A percentile compares a stretch with the other conserved stretches of the same genome.
phyloP scores from a whole-genome alignment of 1,140 invertebrate species.

The Conus betulinus region DNA sequence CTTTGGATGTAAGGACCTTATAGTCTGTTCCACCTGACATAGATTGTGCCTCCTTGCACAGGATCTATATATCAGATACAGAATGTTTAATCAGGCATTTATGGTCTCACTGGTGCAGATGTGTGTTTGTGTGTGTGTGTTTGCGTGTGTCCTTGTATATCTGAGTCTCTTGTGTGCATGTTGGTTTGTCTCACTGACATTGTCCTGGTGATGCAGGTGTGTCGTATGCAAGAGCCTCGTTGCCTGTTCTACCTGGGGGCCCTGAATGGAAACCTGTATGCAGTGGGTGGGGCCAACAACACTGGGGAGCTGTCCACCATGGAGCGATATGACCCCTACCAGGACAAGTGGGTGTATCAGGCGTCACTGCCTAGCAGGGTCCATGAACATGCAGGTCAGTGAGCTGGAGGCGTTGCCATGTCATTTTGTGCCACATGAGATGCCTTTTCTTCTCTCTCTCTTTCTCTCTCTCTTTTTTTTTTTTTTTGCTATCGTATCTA shows the following conservation, averaged over 20 bases:
- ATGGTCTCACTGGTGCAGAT: too few relatives aligned
- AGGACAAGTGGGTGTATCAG: constrained; percentile 38
- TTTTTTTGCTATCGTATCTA: neutral
- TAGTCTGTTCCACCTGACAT: too few relatives aligned
- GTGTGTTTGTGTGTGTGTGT: too few relatives aligned
- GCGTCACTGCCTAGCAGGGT: constrained; percentile 21
- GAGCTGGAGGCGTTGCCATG: neutral
- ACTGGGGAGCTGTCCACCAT: constrained; percentile 37
- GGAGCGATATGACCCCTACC: constrained; percentile 36
- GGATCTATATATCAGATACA: too few relatives aligned
- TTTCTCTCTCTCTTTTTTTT: neutral
- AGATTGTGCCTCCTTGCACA: too few relatives aligned
- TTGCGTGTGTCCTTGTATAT: too few relatives aligned
- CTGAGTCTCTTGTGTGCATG: too few relatives aligned
- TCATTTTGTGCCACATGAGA: neutral
- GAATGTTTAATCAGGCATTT: too few relatives aligned
- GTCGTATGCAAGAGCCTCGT: constrained; percentile 38
- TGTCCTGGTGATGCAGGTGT: constrained; percentile 25
- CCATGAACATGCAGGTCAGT: constrained; percentile 50
- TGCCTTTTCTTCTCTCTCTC: neutral
- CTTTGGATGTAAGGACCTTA: too few relatives aligned
- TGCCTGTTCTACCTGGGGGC: constrained; percentile 46
- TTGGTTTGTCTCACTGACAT: too few relatives aligned
- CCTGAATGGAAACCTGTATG: constrained; percentile 42
- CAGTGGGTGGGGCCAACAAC: constrained; percentile 45